phyloP scores from a whole-genome alignment of 2,113 vertebrate species.

The Sula dactylatra region DNA sequence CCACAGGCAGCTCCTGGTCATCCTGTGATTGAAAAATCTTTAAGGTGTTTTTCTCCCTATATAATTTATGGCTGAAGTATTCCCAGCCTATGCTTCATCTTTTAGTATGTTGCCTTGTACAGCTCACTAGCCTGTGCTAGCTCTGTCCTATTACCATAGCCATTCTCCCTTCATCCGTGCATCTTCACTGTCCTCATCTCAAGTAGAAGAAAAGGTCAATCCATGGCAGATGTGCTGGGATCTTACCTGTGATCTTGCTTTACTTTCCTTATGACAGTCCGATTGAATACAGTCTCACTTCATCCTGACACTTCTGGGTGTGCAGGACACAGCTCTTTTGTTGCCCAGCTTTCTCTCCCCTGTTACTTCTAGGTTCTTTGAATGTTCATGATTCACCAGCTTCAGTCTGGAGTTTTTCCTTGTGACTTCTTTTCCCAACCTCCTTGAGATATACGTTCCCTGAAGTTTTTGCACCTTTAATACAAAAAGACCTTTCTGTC shows the following conservation, averaged over 20 bases:
- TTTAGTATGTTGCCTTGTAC: not conserved
- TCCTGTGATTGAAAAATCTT: not conserved
- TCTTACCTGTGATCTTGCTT: not conserved
- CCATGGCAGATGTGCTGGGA: no score
- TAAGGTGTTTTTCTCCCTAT: not conserved
- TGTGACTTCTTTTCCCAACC: not conserved
- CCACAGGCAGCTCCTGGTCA: not conserved
- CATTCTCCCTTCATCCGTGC: not conserved
- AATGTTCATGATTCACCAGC: not conserved
- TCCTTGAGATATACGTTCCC: not conserved
- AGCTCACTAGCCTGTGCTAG: not conserved
- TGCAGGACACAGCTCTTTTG: not conserved
- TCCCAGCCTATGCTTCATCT: not conserved
- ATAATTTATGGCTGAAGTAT: not conserved
- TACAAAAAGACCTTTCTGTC: not conserved
- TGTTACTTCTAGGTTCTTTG: not conserved
- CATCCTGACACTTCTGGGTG: not conserved
- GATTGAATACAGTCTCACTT: not conserved
- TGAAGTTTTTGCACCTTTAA: not conserved
- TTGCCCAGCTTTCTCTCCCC: not conserved
- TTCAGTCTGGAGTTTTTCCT: not conserved
- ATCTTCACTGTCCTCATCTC: not conserved
- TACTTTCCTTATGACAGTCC: not conserved
- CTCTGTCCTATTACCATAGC: not conserved
- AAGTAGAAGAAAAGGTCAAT: not conserved